These are phyloP conservation scores for Latheticus oryzae DNA, from an alignment of 2,888 invertebrate species.

Conservation along the genomic window DNA sequence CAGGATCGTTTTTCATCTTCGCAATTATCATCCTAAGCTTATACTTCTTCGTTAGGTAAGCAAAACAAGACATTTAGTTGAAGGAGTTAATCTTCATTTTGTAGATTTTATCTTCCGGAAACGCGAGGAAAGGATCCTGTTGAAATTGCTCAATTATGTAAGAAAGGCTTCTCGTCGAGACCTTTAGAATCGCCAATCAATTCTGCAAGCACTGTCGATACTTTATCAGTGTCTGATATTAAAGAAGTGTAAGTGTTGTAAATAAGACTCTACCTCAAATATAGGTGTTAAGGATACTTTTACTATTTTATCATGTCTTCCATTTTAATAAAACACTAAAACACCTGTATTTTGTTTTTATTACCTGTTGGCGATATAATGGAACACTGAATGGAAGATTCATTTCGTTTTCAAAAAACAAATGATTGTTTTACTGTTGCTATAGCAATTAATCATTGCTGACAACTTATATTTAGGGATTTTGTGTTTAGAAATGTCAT, in stretches of 20 bases:
- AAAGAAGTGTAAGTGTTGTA: conserved; percentile 13
- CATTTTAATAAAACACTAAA: conserved; percentile 29
- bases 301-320: conserved; percentile 16
- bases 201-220: conserved; percentile 34
- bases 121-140: conserved; percentile 77
- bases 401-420: too few relatives aligned
- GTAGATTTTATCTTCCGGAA: conserved; percentile 79
- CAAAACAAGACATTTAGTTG: not conserved
- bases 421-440: too few relatives aligned
- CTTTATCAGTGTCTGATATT: conserved; percentile 29
- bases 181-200: conserved; percentile 47
- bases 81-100: conserved; percentile 48
- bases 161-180: conserved; percentile 69
- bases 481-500: too few relatives aligned
- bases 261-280: conserved; percentile 1
- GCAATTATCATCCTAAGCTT: conserved; percentile 69
- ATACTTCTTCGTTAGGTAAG: conserved; percentile 73
- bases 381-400: too few relatives aligned
- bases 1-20: conserved; percentile 83
- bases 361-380: too few relatives aligned
- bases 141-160: conserved; percentile 73
- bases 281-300: not conserved
- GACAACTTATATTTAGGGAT: too few relatives aligned
- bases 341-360: too few relatives aligned
- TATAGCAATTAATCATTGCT: too few relatives aligned